Evolutionary conservation across 2,113 vertebrate genomes (phyloP).

Genomic region (Todiramphus chloris): DNA sequence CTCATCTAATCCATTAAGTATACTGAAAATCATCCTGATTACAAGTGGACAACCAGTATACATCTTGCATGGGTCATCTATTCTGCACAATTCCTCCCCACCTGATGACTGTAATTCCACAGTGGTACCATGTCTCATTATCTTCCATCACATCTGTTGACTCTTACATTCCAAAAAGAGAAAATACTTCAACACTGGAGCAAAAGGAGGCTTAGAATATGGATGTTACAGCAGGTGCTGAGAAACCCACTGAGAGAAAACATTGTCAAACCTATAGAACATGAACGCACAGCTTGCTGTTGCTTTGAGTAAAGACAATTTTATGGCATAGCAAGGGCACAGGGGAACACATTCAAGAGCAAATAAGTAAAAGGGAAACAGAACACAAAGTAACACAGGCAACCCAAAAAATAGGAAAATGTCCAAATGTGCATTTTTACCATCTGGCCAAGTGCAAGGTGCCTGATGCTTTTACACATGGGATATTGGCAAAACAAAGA

Average conservation of each 20-base stretch:
- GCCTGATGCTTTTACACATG: conserved; percentile 13
- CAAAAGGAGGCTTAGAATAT: conserved; percentile 20
- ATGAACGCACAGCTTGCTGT: conserved; percentile 28
- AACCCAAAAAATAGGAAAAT: background rate
- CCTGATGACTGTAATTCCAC: background rate
- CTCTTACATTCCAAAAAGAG: conserved; percentile 17
- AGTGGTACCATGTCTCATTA: background rate
- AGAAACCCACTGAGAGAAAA: conserved; percentile 24
- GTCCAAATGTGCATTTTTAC: conserved; percentile 17
- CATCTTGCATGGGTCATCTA: background rate
- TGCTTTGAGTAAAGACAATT: conserved; percentile 45
- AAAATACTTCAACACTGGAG: background rate
- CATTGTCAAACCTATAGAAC: conserved; percentile 30
- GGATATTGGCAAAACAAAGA: background rate
- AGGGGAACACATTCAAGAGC: conserved; percentile 22
- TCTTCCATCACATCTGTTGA: conserved; percentile 53
- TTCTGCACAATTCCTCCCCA: background rate
- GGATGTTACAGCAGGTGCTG: conserved; percentile 53
- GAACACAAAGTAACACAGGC: background rate
- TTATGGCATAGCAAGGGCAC: conserved; percentile 28
- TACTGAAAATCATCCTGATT: background rate
- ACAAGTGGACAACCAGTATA: background rate
- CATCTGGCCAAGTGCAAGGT: conserved; percentile 24
- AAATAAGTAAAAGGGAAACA: conserved; percentile 35
- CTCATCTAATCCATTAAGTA: background rate